Percentiles rank a stretch among this genome's conserved stretches.
Conservation (phyloP, 2,888 invertebrate species). For the Calephelis perditalis region DNA sequence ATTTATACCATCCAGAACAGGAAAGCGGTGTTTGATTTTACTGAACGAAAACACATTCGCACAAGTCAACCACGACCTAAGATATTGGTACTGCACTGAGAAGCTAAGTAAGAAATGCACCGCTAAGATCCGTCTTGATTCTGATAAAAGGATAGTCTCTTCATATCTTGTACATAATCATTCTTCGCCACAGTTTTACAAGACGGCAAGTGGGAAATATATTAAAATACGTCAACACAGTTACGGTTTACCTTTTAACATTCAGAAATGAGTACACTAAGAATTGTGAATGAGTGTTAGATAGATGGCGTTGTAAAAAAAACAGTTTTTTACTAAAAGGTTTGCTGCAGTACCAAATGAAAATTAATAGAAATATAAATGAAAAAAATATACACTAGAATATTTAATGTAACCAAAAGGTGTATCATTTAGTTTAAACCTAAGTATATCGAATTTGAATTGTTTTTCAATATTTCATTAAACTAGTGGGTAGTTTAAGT, state of each 20-base stretch:
- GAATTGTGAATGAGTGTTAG: no score
- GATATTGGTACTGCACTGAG: conserved; percentile 40
- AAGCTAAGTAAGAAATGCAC: conserved; percentile 31
- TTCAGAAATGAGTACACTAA: not conserved
- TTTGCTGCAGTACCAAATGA: no score
- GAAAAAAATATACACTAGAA: no score
- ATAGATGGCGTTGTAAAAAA: no score
- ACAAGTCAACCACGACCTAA: conserved; percentile 30
- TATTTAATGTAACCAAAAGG: no score
- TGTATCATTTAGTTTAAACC: no score
- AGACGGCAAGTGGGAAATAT: conserved; percentile 16
- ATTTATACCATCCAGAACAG: conserved; percentile 39
- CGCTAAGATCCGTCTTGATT: conserved; percentile 35
- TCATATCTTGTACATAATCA: conserved; percentile 35
- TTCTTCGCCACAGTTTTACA: conserved; percentile 29
- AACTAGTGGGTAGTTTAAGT: no score
- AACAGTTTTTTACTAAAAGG: no score
- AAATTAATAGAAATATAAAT: no score
- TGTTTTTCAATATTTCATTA: no score
- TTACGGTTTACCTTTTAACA: not conserved
- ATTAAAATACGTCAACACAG: conserved; percentile 14
- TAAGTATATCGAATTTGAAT: no score
- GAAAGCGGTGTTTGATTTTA: conserved; percentile 28
- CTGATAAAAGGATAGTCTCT: conserved; percentile 23
- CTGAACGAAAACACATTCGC: conserved; percentile 34